Conservation (phyloP, 2,888 invertebrate genomes). For the Zygogramma bicolorata region DNA sequence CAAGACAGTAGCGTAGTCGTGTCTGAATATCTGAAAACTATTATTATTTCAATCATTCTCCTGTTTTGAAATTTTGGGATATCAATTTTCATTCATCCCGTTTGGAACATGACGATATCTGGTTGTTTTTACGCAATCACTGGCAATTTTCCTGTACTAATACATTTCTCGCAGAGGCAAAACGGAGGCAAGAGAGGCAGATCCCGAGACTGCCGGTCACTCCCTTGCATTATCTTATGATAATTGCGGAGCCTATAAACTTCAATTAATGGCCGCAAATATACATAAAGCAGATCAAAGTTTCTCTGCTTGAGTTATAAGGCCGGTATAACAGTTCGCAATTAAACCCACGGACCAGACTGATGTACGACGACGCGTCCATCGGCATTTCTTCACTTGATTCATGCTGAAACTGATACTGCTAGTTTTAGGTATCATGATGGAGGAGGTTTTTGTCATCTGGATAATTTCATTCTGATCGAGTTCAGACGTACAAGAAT, state of each 20-base stretch:
- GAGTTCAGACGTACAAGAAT: background rate
- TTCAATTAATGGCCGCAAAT: slow-evolving; percentile 67
- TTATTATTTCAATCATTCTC: too few species aligned
- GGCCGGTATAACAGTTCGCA: slow-evolving; percentile 64
- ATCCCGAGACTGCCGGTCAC: slow-evolving; percentile 60
- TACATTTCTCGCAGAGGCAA: slow-evolving; percentile 14
- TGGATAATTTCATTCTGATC: background rate
- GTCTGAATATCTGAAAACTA: too few species aligned
- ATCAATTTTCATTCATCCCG: too few species aligned
- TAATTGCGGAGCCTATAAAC: slow-evolving; percentile 67
- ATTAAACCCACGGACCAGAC: slow-evolving; percentile 67
- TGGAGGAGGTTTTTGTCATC: slow-evolving; percentile 20
- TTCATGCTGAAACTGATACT: slow-evolving; percentile 52
- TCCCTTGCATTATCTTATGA: slow-evolving; percentile 67
- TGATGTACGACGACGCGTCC: slow-evolving; percentile 64
- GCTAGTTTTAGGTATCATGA: slow-evolving; percentile 24
- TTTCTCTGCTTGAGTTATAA: slow-evolving; percentile 65
- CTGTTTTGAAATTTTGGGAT: too few species aligned
- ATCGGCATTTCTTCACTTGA: slow-evolving; percentile 60
- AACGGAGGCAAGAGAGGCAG: slow-evolving; percentile 45
- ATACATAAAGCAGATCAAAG: slow-evolving; percentile 67
- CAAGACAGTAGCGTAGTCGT: too few species aligned
- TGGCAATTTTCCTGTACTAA: slow-evolving; percentile 44
- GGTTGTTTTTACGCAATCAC: background rate
- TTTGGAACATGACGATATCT: too few species aligned